Evolutionary conservation across 1,140 invertebrate genomes (phyloP).

Genomic region (Drosophila pseudoobscura): DNA sequence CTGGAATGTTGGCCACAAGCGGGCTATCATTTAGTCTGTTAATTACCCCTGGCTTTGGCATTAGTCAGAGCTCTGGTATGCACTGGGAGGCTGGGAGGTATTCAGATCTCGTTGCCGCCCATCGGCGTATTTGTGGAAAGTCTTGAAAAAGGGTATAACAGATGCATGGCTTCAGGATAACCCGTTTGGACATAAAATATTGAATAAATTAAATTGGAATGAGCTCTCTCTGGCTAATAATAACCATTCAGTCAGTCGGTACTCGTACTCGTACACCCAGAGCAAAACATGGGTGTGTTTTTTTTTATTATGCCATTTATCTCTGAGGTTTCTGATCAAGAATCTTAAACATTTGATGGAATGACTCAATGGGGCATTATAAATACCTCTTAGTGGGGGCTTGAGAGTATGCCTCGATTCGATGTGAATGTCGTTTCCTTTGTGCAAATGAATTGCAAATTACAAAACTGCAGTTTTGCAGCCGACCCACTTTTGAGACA

Average conservation of each 20-base stretch:
- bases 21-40: conserved; percentile 56
- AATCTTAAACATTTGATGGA: conserved; percentile 4
- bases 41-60: conserved; percentile 42
- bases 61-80: conserved; percentile 38
- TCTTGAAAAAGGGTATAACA: conserved; percentile 13
- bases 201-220: conserved; percentile 23
- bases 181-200: background rate
- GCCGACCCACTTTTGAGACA: conserved; percentile 60
- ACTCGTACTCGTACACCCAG: too few relatives aligned
- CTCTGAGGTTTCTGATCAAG: too few relatives aligned
- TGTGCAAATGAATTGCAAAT: conserved; percentile 67
- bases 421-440: conserved; percentile 21
- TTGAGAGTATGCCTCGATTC: background rate
- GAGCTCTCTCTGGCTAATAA: conserved; percentile 8
- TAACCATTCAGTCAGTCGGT: too few relatives aligned
- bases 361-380: conserved; percentile 7
- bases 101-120: conserved; percentile 11
- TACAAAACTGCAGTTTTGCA: conserved; percentile 58
- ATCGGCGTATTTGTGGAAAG: conserved; percentile 6
- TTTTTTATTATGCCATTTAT: too few relatives aligned
- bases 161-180: background rate
- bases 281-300: too few relatives aligned
- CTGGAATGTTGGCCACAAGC: conserved; percentile 69
- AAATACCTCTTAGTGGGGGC: conserved; percentile 8
- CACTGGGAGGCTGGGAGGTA: background rate